Evolutionary conservation across 1,140 invertebrate genomes (phyloP), one percentile per base, ranked within the genome.

Genomic region (Phocides pigmalion): DNA sequence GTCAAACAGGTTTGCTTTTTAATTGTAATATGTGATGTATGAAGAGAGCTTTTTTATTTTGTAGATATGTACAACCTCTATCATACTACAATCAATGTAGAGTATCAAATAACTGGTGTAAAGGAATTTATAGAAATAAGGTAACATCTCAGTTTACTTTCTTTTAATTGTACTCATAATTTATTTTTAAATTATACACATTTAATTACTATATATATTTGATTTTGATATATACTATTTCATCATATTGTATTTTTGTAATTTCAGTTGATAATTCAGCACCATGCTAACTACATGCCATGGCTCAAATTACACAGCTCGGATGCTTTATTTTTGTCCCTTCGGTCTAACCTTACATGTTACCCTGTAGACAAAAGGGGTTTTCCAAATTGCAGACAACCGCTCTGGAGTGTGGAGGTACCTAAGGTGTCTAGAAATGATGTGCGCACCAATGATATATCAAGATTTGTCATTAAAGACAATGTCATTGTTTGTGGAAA

Each of bases 381-480:
- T 5, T 32, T 72, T 20, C 72, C 68, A 56, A 49, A 67, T 42
- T 59, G 68, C 53, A 68, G 46, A 25, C 32, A 58, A 16, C 15
- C 59, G 5, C 11, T 67, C 4, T 90, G 88, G 88, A 76, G 53
- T 49, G 8, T 87, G 44, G 41, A 74, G 39, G 81, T 88, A 6
- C 88, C 86, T 12, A 86, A 62, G 44, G 68, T 82, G 8, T 53
- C 59, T 16, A 81, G 87, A 68, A 37, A 72, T 75, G 88, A 87
- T 75, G 64, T 84, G 15, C 76, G 88, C 16, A 90, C 82, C 16
- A 84, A 87, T 80, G 88, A 90, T 62, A 84, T 90, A 54, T 88
- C 87, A 64, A 81, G 88, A 78, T 90, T 90, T 74, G 59, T 89
- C 41, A 15, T 84, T 5, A 83, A 72, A 62, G 73, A 82, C 39